Evolutionary conservation across 92 coral and sea anemone species (phyloP).

Genomic region (Pocillopora meandrina): DNA sequence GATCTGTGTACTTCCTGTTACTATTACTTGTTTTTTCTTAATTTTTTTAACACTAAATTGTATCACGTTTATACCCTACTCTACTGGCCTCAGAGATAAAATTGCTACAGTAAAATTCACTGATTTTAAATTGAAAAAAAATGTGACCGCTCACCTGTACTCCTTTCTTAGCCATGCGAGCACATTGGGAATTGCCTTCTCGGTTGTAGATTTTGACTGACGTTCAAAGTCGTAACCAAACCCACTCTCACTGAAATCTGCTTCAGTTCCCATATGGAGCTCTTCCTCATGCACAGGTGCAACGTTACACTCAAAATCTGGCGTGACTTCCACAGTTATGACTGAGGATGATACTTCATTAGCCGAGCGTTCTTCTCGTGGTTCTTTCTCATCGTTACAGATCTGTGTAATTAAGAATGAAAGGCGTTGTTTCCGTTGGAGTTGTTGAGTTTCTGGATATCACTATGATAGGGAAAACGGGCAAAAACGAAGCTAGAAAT

Average conservation of each 20-base stretch:
- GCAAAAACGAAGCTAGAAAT: too few relatives aligned
- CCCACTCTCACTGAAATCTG: background rate
- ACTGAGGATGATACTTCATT: background rate
- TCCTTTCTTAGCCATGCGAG: slow-evolving; percentile 26
- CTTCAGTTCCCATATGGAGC: background rate
- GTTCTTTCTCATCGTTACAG: background rate
- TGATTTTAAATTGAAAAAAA: too few relatives aligned
- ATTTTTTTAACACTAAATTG: too few relatives aligned
- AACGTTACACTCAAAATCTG: slow-evolving; percentile 21
- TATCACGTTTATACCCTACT: too few relatives aligned
- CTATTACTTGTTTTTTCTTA: too few relatives aligned
- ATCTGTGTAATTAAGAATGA: background rate
- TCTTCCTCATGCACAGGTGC: background rate
- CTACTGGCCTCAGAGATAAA: too few relatives aligned
- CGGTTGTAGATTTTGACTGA: slow-evolving; percentile 7
- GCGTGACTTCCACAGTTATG: background rate
- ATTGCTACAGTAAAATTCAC: too few relatives aligned
- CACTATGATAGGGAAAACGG: too few relatives aligned
- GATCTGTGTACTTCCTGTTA: too few relatives aligned
- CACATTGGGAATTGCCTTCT: background rate
- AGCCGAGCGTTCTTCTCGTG: background rate
- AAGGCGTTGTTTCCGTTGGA: background rate
- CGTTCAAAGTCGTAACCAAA: slow-evolving; percentile 16
- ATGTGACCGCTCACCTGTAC: background rate
- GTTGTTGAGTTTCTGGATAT: too few relatives aligned